A percentile compares a stretch with the other conserved stretches of the same genome.
Conservation (phyloP, 2,888 invertebrate species). For the Ophion obscuratus region DNA sequence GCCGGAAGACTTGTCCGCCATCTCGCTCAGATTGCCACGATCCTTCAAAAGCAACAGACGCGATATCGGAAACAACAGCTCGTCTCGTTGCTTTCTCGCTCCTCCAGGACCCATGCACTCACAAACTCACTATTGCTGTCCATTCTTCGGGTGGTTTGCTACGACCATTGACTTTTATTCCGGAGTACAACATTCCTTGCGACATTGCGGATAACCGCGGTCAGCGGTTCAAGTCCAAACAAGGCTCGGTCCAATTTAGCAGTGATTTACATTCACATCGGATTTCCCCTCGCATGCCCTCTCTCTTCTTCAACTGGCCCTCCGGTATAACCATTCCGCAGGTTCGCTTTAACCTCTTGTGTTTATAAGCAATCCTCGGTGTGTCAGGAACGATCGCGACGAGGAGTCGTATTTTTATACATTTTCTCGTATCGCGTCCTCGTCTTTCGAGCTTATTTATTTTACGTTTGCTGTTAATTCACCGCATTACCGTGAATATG, state of each 20-base stretch:
- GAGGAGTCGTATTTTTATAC: slow-evolving; percentile 43
- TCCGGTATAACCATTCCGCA: slow-evolving; percentile 20
- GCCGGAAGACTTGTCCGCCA: too few species aligned
- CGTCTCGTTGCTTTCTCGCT: background rate
- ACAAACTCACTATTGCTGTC: background rate
- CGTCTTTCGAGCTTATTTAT: slow-evolving; percentile 32
- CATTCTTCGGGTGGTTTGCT: slow-evolving; percentile 4
- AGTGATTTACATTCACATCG: slow-evolving; percentile 57
- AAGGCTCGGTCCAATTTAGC: slow-evolving; percentile 62
- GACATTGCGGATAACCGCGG: slow-evolving; percentile 43
- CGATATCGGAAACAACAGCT: background rate
- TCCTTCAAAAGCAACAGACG: too few species aligned
- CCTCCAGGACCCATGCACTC: background rate
- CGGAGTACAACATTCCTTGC: background rate
- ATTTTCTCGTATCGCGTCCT: slow-evolving; percentile 29
- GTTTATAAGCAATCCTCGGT: slow-evolving; percentile 44
- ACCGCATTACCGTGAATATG: background rate
- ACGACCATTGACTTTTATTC: slow-evolving; percentile 11
- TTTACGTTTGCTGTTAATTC: slow-evolving; percentile 15
- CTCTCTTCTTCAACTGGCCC: background rate
- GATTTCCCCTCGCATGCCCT: slow-evolving; percentile 19
- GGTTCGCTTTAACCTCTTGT: slow-evolving; percentile 6
- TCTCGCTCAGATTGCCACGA: too few species aligned
- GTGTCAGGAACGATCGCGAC: slow-evolving; percentile 55
- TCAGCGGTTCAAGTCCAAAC: slow-evolving; percentile 63